A percentile compares a stretch with the other conserved stretches of the same genome.
These are phyloP conservation scores for Sparus aurata DNA, from an alignment of 2,797 vertebrate genomes.

Conservation along the genomic window DNA sequence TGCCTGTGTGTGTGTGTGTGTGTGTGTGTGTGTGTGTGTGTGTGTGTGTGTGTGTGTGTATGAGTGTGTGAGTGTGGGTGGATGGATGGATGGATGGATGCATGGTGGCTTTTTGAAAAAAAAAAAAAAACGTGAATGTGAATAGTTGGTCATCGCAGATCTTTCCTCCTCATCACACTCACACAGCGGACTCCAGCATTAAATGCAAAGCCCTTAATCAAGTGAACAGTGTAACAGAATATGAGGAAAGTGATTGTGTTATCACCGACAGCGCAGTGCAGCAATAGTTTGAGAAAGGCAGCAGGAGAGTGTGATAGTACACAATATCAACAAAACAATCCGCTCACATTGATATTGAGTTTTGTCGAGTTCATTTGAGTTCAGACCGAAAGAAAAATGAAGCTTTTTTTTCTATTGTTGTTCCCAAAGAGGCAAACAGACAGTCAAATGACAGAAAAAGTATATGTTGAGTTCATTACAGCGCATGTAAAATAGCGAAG, in stretches of 20 bases:
- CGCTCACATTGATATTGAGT: background rate
- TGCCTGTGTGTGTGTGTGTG: constrained; percentile 63
- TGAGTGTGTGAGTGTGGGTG: constrained; percentile 48
- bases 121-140: constrained; percentile 61
- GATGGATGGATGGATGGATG: constrained; percentile 20
- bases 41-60: constrained; percentile 51
- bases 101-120: constrained; percentile 59
- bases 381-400: background rate
- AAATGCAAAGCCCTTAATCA: constrained; percentile 4
- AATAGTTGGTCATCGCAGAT: background rate
- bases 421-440: background rate
- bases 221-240: background rate
- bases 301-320: constrained; percentile 8
- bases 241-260: constrained; percentile 14
- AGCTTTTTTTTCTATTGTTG: background rate
- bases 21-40: constrained; percentile 45
- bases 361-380: constrained; percentile 16
- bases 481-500: background rate
- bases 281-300: background rate
- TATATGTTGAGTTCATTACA: background rate
- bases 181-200: background rate
- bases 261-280: constrained; percentile 9
- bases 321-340: constrained; percentile 24
- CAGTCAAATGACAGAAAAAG: background rate
- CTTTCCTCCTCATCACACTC: too few species aligned